phyloP scores from a whole-genome alignment of 92 coral and sea anemone species.

The Siderastrea radians region DNA sequence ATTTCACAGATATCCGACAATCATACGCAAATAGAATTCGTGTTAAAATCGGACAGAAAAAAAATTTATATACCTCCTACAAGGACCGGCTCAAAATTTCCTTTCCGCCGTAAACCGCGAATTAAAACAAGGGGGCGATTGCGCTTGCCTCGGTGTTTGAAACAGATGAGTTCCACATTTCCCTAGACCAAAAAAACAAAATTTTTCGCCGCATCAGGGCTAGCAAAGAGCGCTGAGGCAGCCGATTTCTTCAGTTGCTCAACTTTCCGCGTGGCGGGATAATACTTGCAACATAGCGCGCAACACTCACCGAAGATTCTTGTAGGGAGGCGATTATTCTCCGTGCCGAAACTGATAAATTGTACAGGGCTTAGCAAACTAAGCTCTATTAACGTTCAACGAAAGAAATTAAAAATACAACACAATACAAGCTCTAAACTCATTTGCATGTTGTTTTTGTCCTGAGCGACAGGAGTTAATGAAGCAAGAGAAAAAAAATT shows the following conservation, averaged over 20 bases:
- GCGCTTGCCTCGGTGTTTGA: not conserved
- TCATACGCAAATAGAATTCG: not conserved
- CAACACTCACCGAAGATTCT: not conserved
- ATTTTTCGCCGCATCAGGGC: slow-evolving; percentile 1
- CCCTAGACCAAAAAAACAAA: not conserved
- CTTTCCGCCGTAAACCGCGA: slow-evolving; percentile 8
- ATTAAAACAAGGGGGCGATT: not conserved
- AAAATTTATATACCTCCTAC: not conserved
- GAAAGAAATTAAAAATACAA: slow-evolving; percentile 6
- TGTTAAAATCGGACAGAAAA: not conserved
- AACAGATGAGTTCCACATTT: not conserved
- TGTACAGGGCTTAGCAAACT: not conserved
- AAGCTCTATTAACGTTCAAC: not conserved
- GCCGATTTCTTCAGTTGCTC: not conserved
- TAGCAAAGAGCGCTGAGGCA: not conserved
- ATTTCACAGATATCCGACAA: not conserved
- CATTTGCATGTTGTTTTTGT: slow-evolving; percentile 51
- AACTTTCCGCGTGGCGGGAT: not conserved
- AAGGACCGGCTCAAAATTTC: not conserved
- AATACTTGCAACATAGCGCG: not conserved
- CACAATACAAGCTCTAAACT: slow-evolving; percentile 24
- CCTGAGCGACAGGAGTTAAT: not conserved
- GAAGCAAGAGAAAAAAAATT: not conserved
- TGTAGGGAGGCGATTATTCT: not conserved
- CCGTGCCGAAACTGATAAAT: not conserved